These are phyloP conservation scores for Pungitius pungitius DNA, from an alignment of 2,113 vertebrate genomes.

Conservation along the genomic window DNA sequence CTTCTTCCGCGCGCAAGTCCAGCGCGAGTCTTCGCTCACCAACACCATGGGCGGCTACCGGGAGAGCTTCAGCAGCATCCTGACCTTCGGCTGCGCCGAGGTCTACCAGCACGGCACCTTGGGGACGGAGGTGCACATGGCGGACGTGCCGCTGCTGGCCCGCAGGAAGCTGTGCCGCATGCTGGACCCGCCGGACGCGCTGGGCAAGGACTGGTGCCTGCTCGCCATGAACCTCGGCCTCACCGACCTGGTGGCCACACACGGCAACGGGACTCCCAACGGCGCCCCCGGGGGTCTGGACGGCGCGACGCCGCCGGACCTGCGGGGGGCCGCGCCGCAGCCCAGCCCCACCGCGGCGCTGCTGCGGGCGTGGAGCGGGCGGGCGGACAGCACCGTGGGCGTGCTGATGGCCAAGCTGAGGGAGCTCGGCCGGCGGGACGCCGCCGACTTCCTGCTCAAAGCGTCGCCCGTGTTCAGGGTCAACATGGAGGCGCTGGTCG, in stretches of 20 bases:
- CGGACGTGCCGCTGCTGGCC: constrained; percentile 88
- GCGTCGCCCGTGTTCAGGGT: constrained; percentile 92
- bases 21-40: constrained; percentile 89
- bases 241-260: constrained; percentile 92
- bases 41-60: constrained; percentile 98
- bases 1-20: constrained; percentile 91
- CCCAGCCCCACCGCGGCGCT: constrained; percentile 91
- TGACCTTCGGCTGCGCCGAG: constrained; percentile 91
- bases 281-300: constrained; percentile 74
- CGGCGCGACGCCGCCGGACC: background rate
- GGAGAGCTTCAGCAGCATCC: constrained; percentile 95
- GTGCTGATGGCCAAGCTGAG: constrained; percentile 90
- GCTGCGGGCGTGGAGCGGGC: constrained; percentile 90
- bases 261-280: constrained; percentile 81
- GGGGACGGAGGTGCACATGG: constrained; percentile 89
- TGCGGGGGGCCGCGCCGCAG: constrained; percentile 57
- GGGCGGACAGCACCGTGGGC: constrained; percentile 89
- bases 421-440: constrained; percentile 95
- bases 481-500: constrained; percentile 83
- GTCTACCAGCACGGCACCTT: constrained; percentile 90
- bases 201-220: constrained; percentile 99
- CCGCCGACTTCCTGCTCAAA: constrained; percentile 93
- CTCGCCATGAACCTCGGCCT: constrained; percentile 98
- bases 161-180: constrained; percentile 92
- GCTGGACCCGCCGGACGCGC: constrained; percentile 93